phyloP scores from a whole-genome alignment of 2,797 vertebrate species.

The Odontamblyopus rebecca region DNA sequence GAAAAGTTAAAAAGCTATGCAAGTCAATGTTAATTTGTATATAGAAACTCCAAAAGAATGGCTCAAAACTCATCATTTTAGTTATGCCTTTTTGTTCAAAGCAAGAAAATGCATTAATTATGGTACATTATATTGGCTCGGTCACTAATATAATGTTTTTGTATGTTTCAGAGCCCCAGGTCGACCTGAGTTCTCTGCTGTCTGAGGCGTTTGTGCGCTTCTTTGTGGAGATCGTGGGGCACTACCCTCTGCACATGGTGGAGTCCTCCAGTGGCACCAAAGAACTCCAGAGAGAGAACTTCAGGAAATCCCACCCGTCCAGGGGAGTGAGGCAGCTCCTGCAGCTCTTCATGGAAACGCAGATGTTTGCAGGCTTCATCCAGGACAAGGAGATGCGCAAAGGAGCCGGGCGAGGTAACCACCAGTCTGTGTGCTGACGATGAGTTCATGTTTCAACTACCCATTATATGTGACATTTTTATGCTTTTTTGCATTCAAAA shows the following conservation, averaged over 20 bases:
- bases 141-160: not conserved
- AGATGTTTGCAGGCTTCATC: constrained; percentile 98
- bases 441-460: too few relatives aligned
- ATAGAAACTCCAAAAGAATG: too few relatives aligned
- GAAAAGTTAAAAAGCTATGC: too few relatives aligned
- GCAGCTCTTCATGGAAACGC: constrained; percentile 96
- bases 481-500: too few relatives aligned
- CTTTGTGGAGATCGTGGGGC: constrained; percentile 94
- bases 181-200: constrained; percentile 84
- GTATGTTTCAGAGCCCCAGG: constrained; percentile 45
- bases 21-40: too few relatives aligned
- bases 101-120: not conserved
- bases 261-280: constrained; percentile 79
- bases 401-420: constrained; percentile 83
- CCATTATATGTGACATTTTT: too few relatives aligned
- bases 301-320: constrained; percentile 89
- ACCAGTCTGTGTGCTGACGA: too few relatives aligned
- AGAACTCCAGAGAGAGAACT: constrained; percentile 88
- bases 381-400: constrained; percentile 93
- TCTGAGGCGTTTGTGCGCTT: constrained; percentile 94
- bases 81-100: not conserved
- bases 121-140: too few relatives aligned
- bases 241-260: constrained; percentile 90
- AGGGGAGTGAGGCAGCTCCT: constrained; percentile 89
- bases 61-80: not conserved